Conservation (phyloP, 2,888 invertebrate species). For the Pachliopta kotzebuea region DNA sequence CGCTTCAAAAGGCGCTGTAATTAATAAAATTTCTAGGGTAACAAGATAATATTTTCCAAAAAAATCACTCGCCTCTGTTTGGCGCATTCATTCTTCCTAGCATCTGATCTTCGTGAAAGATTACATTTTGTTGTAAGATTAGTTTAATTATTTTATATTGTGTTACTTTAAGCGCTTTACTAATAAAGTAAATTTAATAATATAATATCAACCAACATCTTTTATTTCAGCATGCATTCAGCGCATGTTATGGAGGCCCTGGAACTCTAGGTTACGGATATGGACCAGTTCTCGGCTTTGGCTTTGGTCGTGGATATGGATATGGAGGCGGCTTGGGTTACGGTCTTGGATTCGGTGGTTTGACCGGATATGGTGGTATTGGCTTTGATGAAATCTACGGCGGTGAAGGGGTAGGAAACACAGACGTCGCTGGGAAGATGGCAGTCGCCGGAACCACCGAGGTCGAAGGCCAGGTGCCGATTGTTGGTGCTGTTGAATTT, state of each 20-base stretch:
- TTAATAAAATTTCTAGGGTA: too few species aligned
- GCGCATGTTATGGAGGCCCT: conserved; percentile 11
- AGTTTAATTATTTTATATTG: too few species aligned
- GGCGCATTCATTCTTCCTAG: too few species aligned
- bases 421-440: conserved; percentile 31
- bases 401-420: conserved; percentile 33
- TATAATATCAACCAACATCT: too few species aligned
- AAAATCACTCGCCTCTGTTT: too few species aligned
- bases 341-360: conserved; percentile 33
- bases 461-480: conserved; percentile 47
- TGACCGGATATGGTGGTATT: conserved; percentile 28
- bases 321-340: conserved; percentile 19
- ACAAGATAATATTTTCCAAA: too few species aligned
- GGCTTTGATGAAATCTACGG: conserved; percentile 31
- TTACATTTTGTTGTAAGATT: too few species aligned
- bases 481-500: conserved; percentile 47
- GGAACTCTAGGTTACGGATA: conserved; percentile 23
- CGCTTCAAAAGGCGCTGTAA: too few species aligned
- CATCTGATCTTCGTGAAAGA: too few species aligned
- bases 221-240: conserved; percentile 32
- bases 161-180: too few species aligned
- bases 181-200: too few species aligned
- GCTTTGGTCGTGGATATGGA: conserved; percentile 10
- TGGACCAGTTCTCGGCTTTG: conserved; percentile 10
- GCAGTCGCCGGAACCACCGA: conserved; percentile 36